phyloP scores from a whole-genome alignment of 2,797 vertebrate species.

The Acanthornis magna region DNA sequence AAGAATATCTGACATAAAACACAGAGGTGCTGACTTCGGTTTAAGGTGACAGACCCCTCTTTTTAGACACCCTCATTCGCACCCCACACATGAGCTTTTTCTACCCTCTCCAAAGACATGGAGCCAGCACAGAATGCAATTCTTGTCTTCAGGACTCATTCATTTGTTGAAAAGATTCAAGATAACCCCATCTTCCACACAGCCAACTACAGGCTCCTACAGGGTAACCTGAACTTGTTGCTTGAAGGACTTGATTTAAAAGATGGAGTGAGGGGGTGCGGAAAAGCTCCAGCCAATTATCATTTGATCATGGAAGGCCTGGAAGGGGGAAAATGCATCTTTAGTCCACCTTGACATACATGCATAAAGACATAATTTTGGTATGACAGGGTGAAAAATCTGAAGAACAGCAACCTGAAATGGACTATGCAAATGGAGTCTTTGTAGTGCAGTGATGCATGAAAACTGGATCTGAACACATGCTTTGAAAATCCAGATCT shows the following conservation, averaged over 20 bases:
- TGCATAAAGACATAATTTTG: not conserved
- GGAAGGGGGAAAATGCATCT: not conserved
- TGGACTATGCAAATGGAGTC: not conserved
- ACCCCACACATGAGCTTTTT: accelerated
- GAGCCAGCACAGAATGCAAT: not conserved
- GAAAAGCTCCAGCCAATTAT: not conserved
- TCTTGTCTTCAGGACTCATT: not conserved
- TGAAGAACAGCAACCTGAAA: not conserved
- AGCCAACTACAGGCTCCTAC: not conserved
- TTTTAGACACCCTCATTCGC: not conserved
- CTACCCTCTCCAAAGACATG: not conserved
- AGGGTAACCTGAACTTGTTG: not conserved
- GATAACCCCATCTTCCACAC: not conserved
- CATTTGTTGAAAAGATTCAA: not conserved
- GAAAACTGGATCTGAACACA: not conserved
- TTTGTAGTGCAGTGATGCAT: not conserved
- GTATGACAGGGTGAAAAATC: not conserved
- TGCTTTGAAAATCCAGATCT: not conserved
- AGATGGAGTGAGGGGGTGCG: not conserved
- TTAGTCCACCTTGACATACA: not conserved
- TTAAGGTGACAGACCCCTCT: not conserved
- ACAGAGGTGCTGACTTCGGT: not conserved
- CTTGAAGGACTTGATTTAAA: not conserved
- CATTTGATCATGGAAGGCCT: not conserved
- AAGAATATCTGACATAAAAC: not conserved